A percentile compares a stretch with the other conserved stretches of the same genome.
phyloP scores from a whole-genome alignment of 2,888 invertebrate genomes.

The Leucoptera coffeella region DNA sequence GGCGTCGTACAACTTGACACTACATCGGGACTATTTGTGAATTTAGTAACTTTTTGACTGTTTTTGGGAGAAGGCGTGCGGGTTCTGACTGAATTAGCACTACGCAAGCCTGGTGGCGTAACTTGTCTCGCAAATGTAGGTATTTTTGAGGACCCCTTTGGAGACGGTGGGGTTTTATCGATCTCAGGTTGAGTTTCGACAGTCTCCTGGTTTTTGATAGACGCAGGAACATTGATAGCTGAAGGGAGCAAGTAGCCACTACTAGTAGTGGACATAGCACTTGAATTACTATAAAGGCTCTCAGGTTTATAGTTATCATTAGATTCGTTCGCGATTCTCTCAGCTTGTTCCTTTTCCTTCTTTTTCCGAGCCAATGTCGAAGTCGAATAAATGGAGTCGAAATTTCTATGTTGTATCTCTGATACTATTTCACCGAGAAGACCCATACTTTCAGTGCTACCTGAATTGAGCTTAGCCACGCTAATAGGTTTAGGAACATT shows the following conservation, averaged over 20 bases:
- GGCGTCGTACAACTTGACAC: conserved; percentile 64
- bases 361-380: conserved; percentile 63
- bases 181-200: conserved; percentile 13
- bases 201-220: conserved; percentile 13
- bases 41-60: conserved; percentile 16
- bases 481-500: conserved; percentile 33
- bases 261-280: conserved; percentile 59
- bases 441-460: conserved; percentile 66
- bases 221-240: conserved; percentile 59
- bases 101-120: conserved; percentile 45
- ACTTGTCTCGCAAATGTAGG: conserved; percentile 38
- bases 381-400: conserved; percentile 81
- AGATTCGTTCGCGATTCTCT: conserved; percentile 50
- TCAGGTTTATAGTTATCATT: conserved; percentile 58
- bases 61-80: conserved; percentile 35
- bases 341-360: conserved; percentile 25
- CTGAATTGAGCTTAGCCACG: conserved; percentile 36
- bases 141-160: conserved; percentile 39
- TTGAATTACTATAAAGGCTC: conserved; percentile 59
- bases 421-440: conserved; percentile 80
- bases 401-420: conserved; percentile 80
- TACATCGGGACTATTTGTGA: conserved; percentile 62
- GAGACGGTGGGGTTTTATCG: conserved; percentile 30
- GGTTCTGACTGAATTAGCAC: conserved; percentile 29
- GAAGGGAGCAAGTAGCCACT: conserved; percentile 71